phyloP scores from a whole-genome alignment of 1,140 invertebrate genomes.

The Conus ventricosus region DNA sequence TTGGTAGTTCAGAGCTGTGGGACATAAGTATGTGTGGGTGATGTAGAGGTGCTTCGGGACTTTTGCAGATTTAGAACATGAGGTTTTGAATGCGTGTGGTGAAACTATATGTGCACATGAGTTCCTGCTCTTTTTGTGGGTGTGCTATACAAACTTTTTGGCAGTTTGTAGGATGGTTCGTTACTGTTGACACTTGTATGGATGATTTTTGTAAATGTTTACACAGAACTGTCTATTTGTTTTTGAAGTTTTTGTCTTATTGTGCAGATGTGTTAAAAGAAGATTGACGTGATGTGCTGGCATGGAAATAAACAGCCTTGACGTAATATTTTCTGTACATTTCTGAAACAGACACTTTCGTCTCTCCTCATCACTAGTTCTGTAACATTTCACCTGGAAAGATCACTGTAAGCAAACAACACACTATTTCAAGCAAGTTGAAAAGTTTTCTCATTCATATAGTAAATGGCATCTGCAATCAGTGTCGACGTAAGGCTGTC shows the following conservation, averaged over 20 bases:
- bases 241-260: background rate
- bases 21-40: background rate
- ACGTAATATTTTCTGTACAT: background rate
- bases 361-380: no score
- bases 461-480: no score
- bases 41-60: background rate
- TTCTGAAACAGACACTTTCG: no score
- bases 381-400: no score
- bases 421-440: no score
- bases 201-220: background rate
- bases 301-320: background rate
- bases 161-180: background rate
- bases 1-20: background rate
- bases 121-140: no score
- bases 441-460: no score
- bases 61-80: background rate
- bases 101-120: background rate
- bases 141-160: background rate
- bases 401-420: no score
- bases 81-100: background rate
- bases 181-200: background rate
- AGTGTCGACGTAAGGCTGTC: no score
- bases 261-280: background rate
- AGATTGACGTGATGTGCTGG: background rate
- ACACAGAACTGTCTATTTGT: background rate